Percentiles rank a stretch among this genome's conserved stretches.
Conservation (phyloP, 2,797 vertebrate genomes). For the Potorous gilbertii region DNA sequence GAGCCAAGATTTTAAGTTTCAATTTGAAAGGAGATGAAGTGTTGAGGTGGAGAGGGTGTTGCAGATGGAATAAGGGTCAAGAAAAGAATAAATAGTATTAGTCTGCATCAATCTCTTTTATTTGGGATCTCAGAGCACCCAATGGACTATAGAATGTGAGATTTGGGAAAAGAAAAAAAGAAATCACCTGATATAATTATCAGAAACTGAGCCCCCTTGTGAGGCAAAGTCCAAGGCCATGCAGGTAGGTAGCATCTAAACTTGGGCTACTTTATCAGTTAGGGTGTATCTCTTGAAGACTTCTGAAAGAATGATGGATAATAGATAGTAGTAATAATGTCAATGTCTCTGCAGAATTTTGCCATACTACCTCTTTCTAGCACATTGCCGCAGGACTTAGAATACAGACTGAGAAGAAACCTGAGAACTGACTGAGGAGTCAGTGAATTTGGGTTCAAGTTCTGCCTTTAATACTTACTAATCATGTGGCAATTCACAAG, state of each 20-base stretch:
- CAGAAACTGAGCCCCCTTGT: background rate
- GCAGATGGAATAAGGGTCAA: background rate
- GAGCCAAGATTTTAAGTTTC: background rate
- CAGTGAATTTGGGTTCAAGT: background rate
- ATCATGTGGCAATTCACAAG: background rate
- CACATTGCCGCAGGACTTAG: background rate
- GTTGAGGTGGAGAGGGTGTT: background rate
- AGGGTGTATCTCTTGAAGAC: background rate
- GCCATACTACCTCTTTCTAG: background rate
- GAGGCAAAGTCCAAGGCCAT: background rate
- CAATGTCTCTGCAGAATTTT: background rate
- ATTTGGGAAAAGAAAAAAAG: background rate
- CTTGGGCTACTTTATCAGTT: background rate
- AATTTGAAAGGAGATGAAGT: background rate
- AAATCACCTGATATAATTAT: rapidly evolving
- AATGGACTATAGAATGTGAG: background rate
- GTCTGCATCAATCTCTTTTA: background rate
- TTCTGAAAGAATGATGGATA: background rate
- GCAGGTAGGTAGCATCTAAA: background rate
- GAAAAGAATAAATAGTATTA: background rate
- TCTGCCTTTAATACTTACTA: background rate
- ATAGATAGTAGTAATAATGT: background rate
- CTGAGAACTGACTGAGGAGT: background rate
- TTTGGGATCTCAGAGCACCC: background rate
- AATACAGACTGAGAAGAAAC: background rate